Percentiles rank a stretch among this genome's conserved stretches.
Evolutionary conservation across 2,888 invertebrate species (phyloP).

Genomic region (Hoplodrina ambigua): DNA sequence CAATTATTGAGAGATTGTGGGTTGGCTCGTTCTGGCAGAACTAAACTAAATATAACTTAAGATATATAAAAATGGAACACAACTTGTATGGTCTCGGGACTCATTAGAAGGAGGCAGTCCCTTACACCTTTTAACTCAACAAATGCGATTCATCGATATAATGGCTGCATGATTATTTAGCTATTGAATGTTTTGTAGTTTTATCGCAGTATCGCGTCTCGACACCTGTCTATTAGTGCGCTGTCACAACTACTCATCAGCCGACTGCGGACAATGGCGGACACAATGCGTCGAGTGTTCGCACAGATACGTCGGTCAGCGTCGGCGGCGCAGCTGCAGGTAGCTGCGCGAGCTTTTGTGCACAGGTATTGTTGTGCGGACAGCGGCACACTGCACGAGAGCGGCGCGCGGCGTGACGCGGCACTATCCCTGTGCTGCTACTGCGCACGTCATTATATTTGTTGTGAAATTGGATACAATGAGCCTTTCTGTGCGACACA

Average conservation of each 20-base stretch:
- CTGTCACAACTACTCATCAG: slow-evolving; percentile 69
- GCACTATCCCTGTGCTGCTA: background rate
- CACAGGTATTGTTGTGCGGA: slow-evolving; percentile 8
- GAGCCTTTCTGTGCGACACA: slow-evolving; percentile 56
- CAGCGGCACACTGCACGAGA: slow-evolving; percentile 29
- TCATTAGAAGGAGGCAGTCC: background rate
- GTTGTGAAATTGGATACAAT: slow-evolving; percentile 72
- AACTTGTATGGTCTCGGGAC: no score
- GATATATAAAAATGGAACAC: no score
- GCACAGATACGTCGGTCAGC: slow-evolving; percentile 66
- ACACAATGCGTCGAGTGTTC: slow-evolving; percentile 51
- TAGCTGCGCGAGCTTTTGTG: slow-evolving; percentile 45
- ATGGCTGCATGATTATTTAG: background rate
- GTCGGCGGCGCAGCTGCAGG: slow-evolving; percentile 70
- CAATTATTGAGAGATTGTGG: no score
- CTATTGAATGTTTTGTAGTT: background rate
- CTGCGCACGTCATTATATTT: slow-evolving; percentile 59
- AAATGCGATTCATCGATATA: background rate
- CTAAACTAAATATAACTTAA: no score
- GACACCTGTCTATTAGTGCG: slow-evolving; percentile 79
- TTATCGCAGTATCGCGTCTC: slow-evolving; percentile 45
- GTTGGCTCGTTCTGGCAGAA: no score
- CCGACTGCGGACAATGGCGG: slow-evolving; percentile 65
- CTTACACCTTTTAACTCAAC: background rate
- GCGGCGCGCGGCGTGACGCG: slow-evolving; percentile 21